Conservation (phyloP, 2,797 vertebrate genomes). For the Astyanax mexicanus region DNA sequence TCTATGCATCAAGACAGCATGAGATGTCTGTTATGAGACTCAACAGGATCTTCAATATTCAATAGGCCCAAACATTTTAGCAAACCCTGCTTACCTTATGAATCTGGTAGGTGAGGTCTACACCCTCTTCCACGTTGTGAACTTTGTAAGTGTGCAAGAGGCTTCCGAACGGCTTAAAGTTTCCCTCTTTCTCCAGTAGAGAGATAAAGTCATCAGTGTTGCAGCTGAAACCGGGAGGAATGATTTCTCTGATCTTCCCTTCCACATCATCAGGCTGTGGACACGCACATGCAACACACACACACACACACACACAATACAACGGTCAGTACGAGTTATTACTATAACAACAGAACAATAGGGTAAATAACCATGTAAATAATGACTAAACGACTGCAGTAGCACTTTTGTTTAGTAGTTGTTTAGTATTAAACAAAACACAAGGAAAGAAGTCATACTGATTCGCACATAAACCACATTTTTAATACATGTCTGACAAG, state of each 20-base stretch:
- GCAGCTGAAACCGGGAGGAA: constrained; percentile 92
- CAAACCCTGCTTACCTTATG: constrained; percentile 82
- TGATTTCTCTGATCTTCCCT: constrained; percentile 91
- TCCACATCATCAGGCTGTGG: constrained; percentile 91
- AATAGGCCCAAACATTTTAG: neutral
- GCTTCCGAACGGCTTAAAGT: constrained; percentile 93
- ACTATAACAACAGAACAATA: no score
- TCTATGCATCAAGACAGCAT: neutral
- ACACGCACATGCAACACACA: no score
- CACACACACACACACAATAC: no score
- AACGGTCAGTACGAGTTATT: neutral
- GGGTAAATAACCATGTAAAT: neutral
- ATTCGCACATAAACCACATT: neutral
- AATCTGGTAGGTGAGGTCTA: constrained; percentile 91
- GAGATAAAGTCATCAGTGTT: constrained; percentile 94
- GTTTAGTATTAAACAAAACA: neutral
- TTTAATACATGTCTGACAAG: neutral
- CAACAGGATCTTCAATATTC: no score
- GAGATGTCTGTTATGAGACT: no score
- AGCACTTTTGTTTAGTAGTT: neutral
- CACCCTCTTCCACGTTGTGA: constrained; percentile 90
- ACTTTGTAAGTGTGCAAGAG: constrained; percentile 91
- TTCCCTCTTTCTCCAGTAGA: constrained; percentile 93
- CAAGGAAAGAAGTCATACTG: neutral
- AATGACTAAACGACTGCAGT: neutral